These are phyloP conservation scores for Sylvia atricapilla DNA, from an alignment of 2,113 vertebrate genomes.

Conservation along the genomic window DNA sequence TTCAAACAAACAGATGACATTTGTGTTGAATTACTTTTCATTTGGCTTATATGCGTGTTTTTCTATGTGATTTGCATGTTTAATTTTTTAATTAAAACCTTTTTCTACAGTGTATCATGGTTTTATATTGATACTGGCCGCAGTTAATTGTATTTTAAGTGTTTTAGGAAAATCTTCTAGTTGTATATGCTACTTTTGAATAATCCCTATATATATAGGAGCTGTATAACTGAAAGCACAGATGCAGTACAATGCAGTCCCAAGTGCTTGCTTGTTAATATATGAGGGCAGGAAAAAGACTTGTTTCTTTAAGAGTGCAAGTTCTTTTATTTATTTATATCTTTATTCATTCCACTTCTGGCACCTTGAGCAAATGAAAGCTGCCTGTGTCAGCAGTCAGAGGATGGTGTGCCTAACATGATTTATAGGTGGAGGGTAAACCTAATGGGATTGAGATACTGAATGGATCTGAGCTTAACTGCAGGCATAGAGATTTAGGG, in stretches of 20 bases:
- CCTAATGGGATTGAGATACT: not conserved
- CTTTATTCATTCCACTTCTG: not conserved
- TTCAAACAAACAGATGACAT: fast-evolving
- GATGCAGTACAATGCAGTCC: not conserved
- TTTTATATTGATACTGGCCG: not conserved
- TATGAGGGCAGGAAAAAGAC: not conserved
- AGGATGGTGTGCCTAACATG: not conserved
- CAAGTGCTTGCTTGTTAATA: not conserved
- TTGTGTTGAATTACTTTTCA: not conserved
- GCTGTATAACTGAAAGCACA: not conserved
- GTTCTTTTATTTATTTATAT: not conserved
- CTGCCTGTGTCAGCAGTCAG: not conserved
- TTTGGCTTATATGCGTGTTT: not conserved
- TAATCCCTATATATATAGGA: not conserved
- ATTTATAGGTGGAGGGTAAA: not conserved
- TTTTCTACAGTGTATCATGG: not conserved
- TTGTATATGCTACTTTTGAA: not conserved
- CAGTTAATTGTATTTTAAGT: not conserved
- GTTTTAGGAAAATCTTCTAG: not conserved
- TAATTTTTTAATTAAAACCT: not conserved
- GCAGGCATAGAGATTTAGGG: not conserved
- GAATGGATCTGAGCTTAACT: not conserved
- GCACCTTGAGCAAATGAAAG: not conserved
- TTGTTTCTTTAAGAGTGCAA: not conserved
- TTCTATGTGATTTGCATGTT: not conserved